Percentiles rank a stretch among this genome's conserved stretches.
Evolutionary conservation across 2,888 invertebrate genomes (phyloP).

Genomic region (Apotomis capreana): DNA sequence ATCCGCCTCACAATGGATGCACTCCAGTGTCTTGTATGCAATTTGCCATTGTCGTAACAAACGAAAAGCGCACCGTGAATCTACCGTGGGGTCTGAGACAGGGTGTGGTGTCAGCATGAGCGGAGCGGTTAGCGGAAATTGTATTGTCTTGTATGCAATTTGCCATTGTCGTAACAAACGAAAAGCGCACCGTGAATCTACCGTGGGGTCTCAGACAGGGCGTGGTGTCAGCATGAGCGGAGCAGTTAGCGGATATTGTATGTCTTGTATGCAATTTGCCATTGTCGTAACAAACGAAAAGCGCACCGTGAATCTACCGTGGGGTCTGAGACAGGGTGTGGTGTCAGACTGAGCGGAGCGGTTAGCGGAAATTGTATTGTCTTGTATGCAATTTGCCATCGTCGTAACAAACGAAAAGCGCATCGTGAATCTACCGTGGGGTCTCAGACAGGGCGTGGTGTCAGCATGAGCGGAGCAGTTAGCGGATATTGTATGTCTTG

Average conservation of each 20-base stretch:
- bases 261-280: conserved; percentile 60
- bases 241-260: not conserved
- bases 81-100: conserved; percentile 44
- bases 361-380: conserved; percentile 22
- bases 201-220: conserved; percentile 39
- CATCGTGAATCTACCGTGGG: conserved; percentile 52
- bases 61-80: conserved; percentile 54
- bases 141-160: conserved; percentile 58
- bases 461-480: conserved; percentile 5
- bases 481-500: conserved; percentile 45
- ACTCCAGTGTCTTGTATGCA: conserved; percentile 54
- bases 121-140: conserved; percentile 2
- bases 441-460: conserved; percentile 27
- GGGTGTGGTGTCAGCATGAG: conserved; percentile 12
- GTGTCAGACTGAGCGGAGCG: conserved; percentile 1
- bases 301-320: conserved; percentile 52
- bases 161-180: conserved; percentile 56
- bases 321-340: conserved; percentile 37
- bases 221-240: conserved; percentile 13
- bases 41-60: conserved; percentile 58
- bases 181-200: conserved; percentile 53
- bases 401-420: conserved; percentile 53
- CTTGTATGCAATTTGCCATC: conserved; percentile 62
- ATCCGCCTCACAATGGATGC: conserved; percentile 41
- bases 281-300: conserved; percentile 55